Evolutionary conservation across 2,797 vertebrate species (phyloP).

Genomic region (Sebastes hubbsi): DNA sequence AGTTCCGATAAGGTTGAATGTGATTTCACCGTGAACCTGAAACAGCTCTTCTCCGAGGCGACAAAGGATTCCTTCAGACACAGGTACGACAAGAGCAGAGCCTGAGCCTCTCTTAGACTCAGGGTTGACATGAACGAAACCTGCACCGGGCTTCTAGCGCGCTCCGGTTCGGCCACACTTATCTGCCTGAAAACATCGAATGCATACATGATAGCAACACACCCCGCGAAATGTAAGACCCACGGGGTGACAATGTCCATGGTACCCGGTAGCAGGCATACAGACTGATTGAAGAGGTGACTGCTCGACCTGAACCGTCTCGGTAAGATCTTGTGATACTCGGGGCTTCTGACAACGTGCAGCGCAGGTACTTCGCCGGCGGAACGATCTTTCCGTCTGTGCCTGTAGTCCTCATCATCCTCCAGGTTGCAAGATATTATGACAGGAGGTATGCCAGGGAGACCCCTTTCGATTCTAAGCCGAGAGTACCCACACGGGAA

Average conservation of each 20-base stretch:
- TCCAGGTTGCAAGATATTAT: background rate
- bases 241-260: background rate
- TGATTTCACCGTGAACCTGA: background rate
- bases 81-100: background rate
- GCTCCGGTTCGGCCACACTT: rapidly evolving
- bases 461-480: background rate
- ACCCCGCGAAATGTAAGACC: background rate
- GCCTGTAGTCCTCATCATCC: too few relatives aligned
- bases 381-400: too few relatives aligned
- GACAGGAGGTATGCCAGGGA: background rate
- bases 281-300: background rate
- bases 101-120: background rate
- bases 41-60: background rate
- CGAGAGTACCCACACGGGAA: background rate
- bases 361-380: background rate
- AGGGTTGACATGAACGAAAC: background rate
- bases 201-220: background rate
- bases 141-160: background rate
- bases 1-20: background rate
- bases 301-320: background rate
- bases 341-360: background rate
- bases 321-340: background rate
- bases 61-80: background rate
- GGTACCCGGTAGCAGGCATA: background rate
- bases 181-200: background rate